phyloP scores from a whole-genome alignment of 2,888 invertebrate genomes.

The Malthinus flaveolus region DNA sequence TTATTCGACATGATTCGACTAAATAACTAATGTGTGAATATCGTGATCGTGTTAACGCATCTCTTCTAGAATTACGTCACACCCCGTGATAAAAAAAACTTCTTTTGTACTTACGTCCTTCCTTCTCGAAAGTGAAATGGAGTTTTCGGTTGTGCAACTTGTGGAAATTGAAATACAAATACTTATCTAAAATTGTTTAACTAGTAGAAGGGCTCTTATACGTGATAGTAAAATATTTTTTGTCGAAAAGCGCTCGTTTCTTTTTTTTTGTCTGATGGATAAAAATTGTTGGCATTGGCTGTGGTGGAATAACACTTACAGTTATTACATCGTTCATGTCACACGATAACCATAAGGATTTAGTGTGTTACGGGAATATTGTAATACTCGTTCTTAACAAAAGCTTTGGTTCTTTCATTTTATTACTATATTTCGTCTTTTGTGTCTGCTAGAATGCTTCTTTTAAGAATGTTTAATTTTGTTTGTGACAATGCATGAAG shows the following conservation, averaged over 20 bases:
- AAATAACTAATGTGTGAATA: constrained; percentile 4
- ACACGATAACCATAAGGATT: constrained; percentile 27
- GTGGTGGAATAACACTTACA: constrained; percentile 2
- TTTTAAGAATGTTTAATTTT: constrained; percentile 30
- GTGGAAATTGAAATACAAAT: too few species aligned
- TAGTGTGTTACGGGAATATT: constrained; percentile 22
- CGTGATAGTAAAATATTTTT: background rate
- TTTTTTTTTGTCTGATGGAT: background rate
- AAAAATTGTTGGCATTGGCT: background rate
- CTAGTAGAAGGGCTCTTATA: too few species aligned
- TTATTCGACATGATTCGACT: background rate
- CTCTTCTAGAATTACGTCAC: background rate
- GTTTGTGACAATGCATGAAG: constrained; percentile 30
- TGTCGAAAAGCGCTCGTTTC: background rate
- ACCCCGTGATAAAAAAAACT: too few species aligned
- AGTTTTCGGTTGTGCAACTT: too few species aligned
- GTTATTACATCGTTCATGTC: constrained; percentile 19
- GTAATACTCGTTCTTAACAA: constrained; percentile 13
- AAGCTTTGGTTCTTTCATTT: constrained; percentile 19
- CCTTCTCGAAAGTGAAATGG: too few species aligned
- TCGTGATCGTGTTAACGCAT: background rate
- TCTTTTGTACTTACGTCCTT: too few species aligned
- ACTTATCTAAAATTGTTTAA: too few species aligned
- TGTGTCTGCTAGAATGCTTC: constrained; percentile 23
- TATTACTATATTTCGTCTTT: constrained; percentile 23